phyloP scores from a whole-genome alignment of 2,113 vertebrate genomes.

The Heterochromis multidens region DNA sequence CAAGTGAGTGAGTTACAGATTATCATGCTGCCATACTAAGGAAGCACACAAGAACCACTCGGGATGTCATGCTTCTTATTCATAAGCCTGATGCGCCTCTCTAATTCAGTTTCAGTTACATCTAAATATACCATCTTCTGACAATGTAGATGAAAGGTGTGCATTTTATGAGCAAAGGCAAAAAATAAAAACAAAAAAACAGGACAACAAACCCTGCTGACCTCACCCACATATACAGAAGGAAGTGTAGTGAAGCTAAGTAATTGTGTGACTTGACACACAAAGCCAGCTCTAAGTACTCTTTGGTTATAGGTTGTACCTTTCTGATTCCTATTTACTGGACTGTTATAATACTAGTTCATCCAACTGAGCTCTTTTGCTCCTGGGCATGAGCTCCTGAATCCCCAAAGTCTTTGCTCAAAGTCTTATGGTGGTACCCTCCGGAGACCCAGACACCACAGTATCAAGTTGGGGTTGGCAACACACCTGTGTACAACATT shows the following conservation, averaged over 20 bases:
- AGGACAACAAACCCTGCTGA: not conserved
- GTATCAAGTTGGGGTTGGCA: too few species aligned
- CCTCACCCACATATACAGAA: not conserved
- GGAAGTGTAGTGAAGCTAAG: not conserved
- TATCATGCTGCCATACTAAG: not conserved
- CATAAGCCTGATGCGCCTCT: not conserved
- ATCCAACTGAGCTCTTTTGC: too few species aligned
- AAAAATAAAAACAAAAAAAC: not conserved
- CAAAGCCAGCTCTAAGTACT: not conserved
- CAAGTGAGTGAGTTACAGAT: constrained; percentile 41
- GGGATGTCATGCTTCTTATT: not conserved
- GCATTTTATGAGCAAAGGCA: not conserved
- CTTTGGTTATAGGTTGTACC: too few species aligned
- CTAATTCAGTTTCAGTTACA: not conserved
- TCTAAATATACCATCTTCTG: not conserved
- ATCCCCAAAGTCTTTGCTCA: too few species aligned
- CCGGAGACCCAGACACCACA: too few species aligned
- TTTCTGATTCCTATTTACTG: too few species aligned
- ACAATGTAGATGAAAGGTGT: not conserved
- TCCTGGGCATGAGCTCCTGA: too few species aligned
- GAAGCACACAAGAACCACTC: not conserved
- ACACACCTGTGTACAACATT: too few species aligned
- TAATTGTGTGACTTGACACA: not conserved
- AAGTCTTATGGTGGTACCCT: too few species aligned
- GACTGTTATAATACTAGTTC: too few species aligned